A percentile compares a stretch with the other conserved stretches of the same genome.
phyloP scores from a whole-genome alignment of 53 echinoderm and acorn worm genomes.

The Holothuria leucospilota region DNA sequence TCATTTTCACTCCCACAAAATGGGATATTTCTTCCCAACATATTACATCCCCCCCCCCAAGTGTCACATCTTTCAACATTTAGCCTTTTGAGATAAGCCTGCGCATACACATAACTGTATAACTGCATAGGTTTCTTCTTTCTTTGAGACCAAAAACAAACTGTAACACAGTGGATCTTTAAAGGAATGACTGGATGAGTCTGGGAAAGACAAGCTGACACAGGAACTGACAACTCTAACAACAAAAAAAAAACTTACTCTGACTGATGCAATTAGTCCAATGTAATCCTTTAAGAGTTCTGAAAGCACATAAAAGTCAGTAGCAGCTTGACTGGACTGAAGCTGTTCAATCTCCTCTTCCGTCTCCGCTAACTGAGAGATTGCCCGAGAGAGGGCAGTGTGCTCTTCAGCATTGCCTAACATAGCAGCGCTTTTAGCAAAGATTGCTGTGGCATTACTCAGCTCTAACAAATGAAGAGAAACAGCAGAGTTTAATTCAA shows the following conservation, averaged over 20 bases:
- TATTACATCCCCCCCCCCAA: too few relatives aligned
- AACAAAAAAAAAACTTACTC: slow-evolving; percentile 53
- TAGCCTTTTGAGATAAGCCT: too few relatives aligned
- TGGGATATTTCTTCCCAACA: too few relatives aligned
- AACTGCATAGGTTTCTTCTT: too few relatives aligned
- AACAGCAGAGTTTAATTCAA: neutral
- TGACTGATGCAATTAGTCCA: slow-evolving; percentile 93
- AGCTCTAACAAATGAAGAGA: slow-evolving; percentile 65
- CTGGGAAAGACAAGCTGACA: too few relatives aligned
- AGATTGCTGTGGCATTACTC: slow-evolving; percentile 81
- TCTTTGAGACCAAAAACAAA: too few relatives aligned
- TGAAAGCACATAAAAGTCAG: slow-evolving; percentile 97
- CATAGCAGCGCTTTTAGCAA: slow-evolving; percentile 98
- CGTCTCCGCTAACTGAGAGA: slow-evolving; percentile 95
- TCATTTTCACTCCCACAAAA: too few relatives aligned
- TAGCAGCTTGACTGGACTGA: slow-evolving; percentile 90
- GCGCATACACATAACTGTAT: too few relatives aligned
- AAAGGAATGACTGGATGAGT: too few relatives aligned
- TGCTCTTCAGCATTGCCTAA: slow-evolving; percentile 98
- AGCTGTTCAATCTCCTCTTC: slow-evolving; percentile 95
- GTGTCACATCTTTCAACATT: too few relatives aligned
- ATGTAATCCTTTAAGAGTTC: slow-evolving; percentile 98
- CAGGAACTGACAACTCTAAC: too few relatives aligned
- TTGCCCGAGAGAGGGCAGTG: slow-evolving; percentile 95
- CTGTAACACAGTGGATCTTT: too few relatives aligned